Conservation (phyloP, 1,140 invertebrate species). For the Scaptomyza pallida region DNA sequence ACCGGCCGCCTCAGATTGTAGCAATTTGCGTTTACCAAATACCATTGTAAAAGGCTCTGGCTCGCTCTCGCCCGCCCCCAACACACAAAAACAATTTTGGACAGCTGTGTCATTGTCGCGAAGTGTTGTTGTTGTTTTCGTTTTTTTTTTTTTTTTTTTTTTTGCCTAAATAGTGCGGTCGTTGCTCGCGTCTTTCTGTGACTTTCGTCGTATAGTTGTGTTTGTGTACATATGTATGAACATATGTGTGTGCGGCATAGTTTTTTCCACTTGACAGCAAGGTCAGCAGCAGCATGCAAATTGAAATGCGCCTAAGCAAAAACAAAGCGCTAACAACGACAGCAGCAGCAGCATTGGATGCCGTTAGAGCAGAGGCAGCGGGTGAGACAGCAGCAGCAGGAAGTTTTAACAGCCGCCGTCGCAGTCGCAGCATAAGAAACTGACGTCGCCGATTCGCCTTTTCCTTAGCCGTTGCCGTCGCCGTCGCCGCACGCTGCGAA, state of each 20-base stretch:
- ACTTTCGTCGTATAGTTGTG: conserved; percentile 2
- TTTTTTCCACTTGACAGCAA: conserved; percentile 69
- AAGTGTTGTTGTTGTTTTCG: conserved; percentile 23
- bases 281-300: conserved; percentile 71
- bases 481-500: conserved; percentile 53
- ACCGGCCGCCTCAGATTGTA: conserved; percentile 45
- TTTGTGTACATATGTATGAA: not conserved
- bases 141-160: not conserved
- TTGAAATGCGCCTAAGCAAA: conserved; percentile 58
- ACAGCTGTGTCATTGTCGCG: conserved; percentile 70
- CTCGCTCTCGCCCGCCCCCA: too few relatives aligned
- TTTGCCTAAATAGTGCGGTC: conserved; percentile 13
- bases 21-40: conserved; percentile 45
- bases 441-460: conserved; percentile 40
- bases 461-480: conserved; percentile 17
- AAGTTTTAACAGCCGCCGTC: conserved; percentile 5
- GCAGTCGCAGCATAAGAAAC: conserved; percentile 34
- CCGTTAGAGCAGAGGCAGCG: conserved; percentile 8
- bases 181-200: conserved; percentile 25
- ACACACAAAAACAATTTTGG: conserved; percentile 51
- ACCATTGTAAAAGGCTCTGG: conserved; percentile 39
- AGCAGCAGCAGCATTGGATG: conserved; percentile 22
- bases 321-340: conserved; percentile 38
- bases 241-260: conserved; percentile 57
- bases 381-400: conserved; percentile 23